Percentiles rank a stretch among this genome's conserved stretches.
Conservation (phyloP, 2,113 vertebrate genomes). For the Podarcis muralis region DNA sequence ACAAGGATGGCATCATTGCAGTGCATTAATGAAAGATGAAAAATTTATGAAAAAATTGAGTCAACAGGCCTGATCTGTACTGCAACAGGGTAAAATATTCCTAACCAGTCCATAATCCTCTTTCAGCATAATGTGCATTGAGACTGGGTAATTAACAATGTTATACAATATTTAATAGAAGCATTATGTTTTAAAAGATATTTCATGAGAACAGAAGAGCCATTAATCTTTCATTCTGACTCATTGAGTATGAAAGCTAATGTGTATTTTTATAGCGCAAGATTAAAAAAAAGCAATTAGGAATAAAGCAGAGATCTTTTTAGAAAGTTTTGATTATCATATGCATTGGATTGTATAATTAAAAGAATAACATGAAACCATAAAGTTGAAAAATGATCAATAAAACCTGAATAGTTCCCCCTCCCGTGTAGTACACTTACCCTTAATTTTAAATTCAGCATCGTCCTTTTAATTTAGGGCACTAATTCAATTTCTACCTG, state of each 20-base stretch:
- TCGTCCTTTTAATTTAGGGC: constrained; percentile 13
- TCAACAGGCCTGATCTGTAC: not conserved
- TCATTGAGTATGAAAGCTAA: constrained; percentile 7
- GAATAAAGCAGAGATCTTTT: constrained; percentile 18
- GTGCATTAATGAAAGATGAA: constrained; percentile 8
- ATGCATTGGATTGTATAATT: constrained; percentile 12
- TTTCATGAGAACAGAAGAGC: constrained; percentile 15
- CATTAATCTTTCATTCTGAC: constrained; percentile 39
- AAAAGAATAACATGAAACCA: constrained; percentile 4
- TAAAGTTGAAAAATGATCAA: not conserved
- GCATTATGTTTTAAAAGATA: constrained; percentile 30
- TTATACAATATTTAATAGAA: constrained; percentile 21
- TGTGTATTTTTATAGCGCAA: constrained; percentile 29
- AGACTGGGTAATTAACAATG: constrained; percentile 38
- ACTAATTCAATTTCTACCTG: not conserved
- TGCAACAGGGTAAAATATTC: constrained; percentile 6
- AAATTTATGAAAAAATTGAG: not conserved
- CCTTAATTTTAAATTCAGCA: constrained; percentile 24
- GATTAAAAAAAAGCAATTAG: constrained; percentile 23
- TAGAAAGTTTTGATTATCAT: constrained; percentile 30
- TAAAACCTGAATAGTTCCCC: not conserved
- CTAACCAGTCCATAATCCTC: not conserved
- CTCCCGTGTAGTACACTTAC: not conserved
- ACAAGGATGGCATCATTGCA: not conserved
- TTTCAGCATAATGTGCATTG: not conserved